phyloP scores from a whole-genome alignment of 2,888 invertebrate genomes.

The Perdita meconis region DNA sequence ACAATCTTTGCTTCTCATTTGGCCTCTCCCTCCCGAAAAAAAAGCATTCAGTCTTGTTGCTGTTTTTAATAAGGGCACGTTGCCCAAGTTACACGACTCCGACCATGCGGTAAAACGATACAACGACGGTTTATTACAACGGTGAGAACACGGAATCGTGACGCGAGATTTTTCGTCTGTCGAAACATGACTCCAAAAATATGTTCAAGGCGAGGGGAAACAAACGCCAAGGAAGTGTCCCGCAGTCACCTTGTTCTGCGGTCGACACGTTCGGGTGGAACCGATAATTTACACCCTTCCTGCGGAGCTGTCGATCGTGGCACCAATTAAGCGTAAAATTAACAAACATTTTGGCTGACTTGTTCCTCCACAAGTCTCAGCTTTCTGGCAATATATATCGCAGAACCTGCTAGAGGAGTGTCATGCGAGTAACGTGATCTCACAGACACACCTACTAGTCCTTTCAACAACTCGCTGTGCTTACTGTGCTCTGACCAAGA shows the following conservation, averaged over 20 bases:
- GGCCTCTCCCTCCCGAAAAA: not conserved
- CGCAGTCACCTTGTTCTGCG: slow-evolving; percentile 38
- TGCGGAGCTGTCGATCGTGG: slow-evolving; percentile 50
- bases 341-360: slow-evolving; percentile 61
- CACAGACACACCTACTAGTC: slow-evolving; percentile 58
- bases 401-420: slow-evolving; percentile 53
- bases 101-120: slow-evolving; percentile 28
- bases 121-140: slow-evolving; percentile 39
- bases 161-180: slow-evolving; percentile 53
- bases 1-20: not conserved
- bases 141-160: slow-evolving; percentile 56
- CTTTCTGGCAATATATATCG: slow-evolving; percentile 57
- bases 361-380: slow-evolving; percentile 44
- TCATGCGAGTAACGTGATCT: slow-evolving; percentile 63
- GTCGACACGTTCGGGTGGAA: slow-evolving; percentile 34
- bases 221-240: slow-evolving; percentile 43
- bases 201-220: slow-evolving; percentile 64
- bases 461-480: slow-evolving; percentile 37
- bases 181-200: slow-evolving; percentile 63
- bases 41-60: too few relatives aligned
- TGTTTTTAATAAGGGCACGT: too few relatives aligned
- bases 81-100: slow-evolving; percentile 12
- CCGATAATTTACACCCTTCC: slow-evolving; percentile 56
- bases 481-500: not conserved
- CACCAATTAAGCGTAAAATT: slow-evolving; percentile 75